Base-by-base conservation (phyloP, 2,888 invertebrate species). In the Dolichomitus sp. region DNA sequence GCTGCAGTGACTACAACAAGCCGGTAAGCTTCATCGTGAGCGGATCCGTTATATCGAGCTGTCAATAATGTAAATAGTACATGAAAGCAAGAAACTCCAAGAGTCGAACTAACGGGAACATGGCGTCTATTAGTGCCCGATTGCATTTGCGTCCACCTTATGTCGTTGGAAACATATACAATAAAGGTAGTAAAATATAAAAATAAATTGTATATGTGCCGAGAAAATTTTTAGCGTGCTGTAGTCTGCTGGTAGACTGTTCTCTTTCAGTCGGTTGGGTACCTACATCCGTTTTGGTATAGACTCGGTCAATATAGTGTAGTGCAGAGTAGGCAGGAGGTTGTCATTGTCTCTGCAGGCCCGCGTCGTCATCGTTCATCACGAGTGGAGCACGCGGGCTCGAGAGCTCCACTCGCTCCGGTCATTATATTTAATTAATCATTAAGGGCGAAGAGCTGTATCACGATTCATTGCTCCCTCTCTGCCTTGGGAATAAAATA, bases 371-470 rank as follows among this genome's bases (percentile, higher is more conserved):
- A 91, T 91, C 90, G 86, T 86, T 90, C 90, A 88, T 86, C 83
- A 70, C 70, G 79, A 79, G 65, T 61, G 23, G 30, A 54, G 19
- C 77, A 48, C 45, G 45, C 50, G 57, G 59, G 59, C 50, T 63
- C 73, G 45, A 61, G 77, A 68, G 68, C 42, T 66, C 77, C 14
- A 19, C 59, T 69, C 82, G 77, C 79, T 85, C 85, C 85, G 85
- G 90, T 92, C 91, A 90, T 92, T 91, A 90, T 86, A 86, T 91
- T 92, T 92, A 92, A 92, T 93, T 92, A 91, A 92, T 93, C 90
- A 90, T 90, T 88, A 89, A 66, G 87, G 78, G 83, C 84, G 87
- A 88, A 89, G 87, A 88, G 87, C 88, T 87, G 88, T 52, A 76
- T 72, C 76, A 33, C 66, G 89, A 92, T 90, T 90, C 88, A 90